Base-by-base conservation (phyloP, 2,888 invertebrate genomes). In the Metopia argyrocephala region DNA sequence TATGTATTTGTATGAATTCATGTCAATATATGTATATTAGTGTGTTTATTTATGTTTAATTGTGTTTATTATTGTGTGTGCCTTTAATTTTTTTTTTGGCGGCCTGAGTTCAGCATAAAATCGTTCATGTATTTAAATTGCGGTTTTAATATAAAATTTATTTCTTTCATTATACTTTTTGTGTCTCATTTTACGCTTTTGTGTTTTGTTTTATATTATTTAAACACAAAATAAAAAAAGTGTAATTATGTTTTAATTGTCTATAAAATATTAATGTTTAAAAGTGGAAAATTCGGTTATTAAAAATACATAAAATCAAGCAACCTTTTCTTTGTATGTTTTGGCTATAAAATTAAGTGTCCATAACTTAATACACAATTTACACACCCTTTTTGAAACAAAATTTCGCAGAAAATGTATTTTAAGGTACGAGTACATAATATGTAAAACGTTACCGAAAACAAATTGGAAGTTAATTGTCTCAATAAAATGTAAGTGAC, bases 161-260 rank as follows among this genome's bases (percentile, higher is more conserved):
- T 65, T 71, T 28, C 59, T 59, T 59, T n/a, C 31, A n/a, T 38
- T 38, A 12, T 15, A 38, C 12, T 2, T 15, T 12, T 2, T 12
- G 3, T 38, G 3, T 15, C 38, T 12, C 3, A 12, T 4, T 31
- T 15, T 38, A 38, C 12, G 38, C 15, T 48, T 12, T 48, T 48
- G 48, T 48, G 15, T 20, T 20, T 38, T 12, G 31, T 27, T 59
- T 21, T 18, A 3, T 31, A n/a, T 57, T 5, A 15, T 31, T 57
- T 59, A 50, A 61, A 25, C 3, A 15, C n/a, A 7, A 15, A 38
- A 9, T 9, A 38, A 15, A 18, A 38, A 62, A 71, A 56, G 56
- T 66, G 69, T 79, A 79, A 79, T 79, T 75, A 79, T 71, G 79
- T 79, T 79, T 71, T 79, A 79, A 79, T 76, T 79, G 59, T 71